These are phyloP conservation scores for Anisognathus igniventris DNA, from an alignment of 2,797 vertebrate species.

Conservation along the genomic window DNA sequence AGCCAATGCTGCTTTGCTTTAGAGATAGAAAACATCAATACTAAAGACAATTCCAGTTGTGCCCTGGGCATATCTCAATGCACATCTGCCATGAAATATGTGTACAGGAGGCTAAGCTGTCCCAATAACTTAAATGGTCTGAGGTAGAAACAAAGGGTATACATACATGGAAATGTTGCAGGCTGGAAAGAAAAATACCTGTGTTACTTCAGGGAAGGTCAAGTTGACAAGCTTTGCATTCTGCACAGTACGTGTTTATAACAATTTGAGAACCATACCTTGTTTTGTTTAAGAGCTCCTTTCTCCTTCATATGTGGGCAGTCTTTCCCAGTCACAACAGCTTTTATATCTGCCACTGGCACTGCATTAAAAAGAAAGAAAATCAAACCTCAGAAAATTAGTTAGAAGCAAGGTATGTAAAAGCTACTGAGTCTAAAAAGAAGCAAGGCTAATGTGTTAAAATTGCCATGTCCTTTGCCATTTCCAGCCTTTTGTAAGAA, in stretches of 20 bases:
- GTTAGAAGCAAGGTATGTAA: neutral
- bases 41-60: neutral
- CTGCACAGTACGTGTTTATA: neutral
- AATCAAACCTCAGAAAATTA: constrained; percentile 27
- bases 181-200: neutral
- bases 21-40: neutral
- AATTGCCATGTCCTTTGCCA: neutral
- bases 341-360: constrained; percentile 98
- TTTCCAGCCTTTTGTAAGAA: neutral
- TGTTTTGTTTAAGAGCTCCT: constrained; percentile 98
- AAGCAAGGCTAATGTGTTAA: neutral
- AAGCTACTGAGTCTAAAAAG: neutral
- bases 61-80: neutral
- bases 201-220: neutral
- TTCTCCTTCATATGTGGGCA: constrained; percentile 99
- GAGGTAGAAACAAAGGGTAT: neutral
- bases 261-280: constrained; percentile 77
- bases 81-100: neutral
- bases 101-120: neutral
- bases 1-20: neutral
- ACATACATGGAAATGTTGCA: neutral
- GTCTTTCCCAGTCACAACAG: constrained; percentile 97
- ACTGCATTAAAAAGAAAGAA: constrained; percentile 76
- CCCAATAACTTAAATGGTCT: neutral
- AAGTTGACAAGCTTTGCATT: neutral